Conservation (phyloP, 30 jellyfish, hydroid and myxozoan species). For the Hydra vulgaris region DNA sequence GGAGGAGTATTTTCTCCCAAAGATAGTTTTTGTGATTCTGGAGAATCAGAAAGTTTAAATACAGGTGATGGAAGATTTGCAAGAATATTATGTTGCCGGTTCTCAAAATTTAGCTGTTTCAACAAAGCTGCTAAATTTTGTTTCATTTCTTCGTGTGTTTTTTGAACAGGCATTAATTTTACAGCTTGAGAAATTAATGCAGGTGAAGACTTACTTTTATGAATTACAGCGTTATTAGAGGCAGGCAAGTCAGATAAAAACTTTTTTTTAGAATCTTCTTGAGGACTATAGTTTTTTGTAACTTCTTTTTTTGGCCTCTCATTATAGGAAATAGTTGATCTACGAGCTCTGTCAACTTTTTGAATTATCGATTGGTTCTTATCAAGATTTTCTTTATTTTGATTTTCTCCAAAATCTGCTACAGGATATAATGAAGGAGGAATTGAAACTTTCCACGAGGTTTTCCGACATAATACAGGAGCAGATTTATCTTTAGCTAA, state of each 20-base stretch:
- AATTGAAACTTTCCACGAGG: conserved; percentile 29
- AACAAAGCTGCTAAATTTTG: conserved; percentile 40
- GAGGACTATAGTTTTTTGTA: not conserved
- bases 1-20: conserved; percentile 81
- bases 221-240: conserved; percentile 6
- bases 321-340: conserved; percentile 25
- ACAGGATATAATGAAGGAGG: conserved; percentile 34
- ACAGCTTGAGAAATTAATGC: conserved; percentile 76
- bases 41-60: conserved; percentile 37
- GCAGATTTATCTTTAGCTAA: conserved; percentile 8
- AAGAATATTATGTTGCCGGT: conserved; percentile 37
- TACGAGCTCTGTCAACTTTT: conserved; percentile 5
- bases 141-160: not conserved
- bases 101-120: conserved; percentile 37
- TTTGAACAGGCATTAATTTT: conserved; percentile 37
- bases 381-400: not conserved
- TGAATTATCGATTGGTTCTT: conserved; percentile 2
- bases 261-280: not conserved
- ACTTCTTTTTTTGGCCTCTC: conserved; percentile 16
- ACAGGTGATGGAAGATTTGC: conserved; percentile 79
- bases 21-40: conserved; percentile 54
- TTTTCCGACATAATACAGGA: conserved; percentile 14
- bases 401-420: conserved; percentile 19
- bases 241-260: not conserved
- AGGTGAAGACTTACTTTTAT: conserved; percentile 67